phyloP scores from a whole-genome alignment of 2,113 vertebrate genomes.

The Engystomops pustulosus region DNA sequence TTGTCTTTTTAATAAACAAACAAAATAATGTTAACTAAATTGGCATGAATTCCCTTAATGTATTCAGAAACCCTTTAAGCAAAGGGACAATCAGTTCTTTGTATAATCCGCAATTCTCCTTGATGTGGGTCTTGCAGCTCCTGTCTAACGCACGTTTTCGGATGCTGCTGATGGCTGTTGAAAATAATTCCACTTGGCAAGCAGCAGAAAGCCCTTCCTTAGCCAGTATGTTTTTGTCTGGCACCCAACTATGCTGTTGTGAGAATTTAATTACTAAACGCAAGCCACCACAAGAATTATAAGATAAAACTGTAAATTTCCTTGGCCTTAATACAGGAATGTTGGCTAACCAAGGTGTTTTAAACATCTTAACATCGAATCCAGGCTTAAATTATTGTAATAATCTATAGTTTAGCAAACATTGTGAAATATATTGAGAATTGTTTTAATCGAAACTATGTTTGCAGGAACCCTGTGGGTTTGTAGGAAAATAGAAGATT shows the following conservation, averaged over 20 bases:
- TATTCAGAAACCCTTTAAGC: neutral
- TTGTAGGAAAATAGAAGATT: slow-evolving; percentile 15
- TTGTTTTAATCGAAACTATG: slow-evolving; percentile 26
- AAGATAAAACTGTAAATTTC: slow-evolving; percentile 58
- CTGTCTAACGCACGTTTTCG: slow-evolving; percentile 61
- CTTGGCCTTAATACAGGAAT: slow-evolving; percentile 58
- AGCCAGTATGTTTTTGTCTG: slow-evolving; percentile 69
- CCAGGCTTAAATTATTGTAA: slow-evolving; percentile 3
- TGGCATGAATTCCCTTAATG: slow-evolving; percentile 24
- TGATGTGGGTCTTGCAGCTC: slow-evolving; percentile 66
- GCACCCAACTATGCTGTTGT: slow-evolving; percentile 64
- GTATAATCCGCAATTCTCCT: slow-evolving; percentile 61
- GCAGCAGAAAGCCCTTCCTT: slow-evolving; percentile 62
- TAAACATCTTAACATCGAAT: slow-evolving; percentile 18
- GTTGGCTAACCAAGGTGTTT: slow-evolving; percentile 21
- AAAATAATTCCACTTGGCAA: slow-evolving; percentile 68
- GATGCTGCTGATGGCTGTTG: slow-evolving; percentile 68
- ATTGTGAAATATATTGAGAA: slow-evolving; percentile 19
- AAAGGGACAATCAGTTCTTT: slow-evolving; percentile 44
- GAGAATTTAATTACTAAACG: slow-evolving; percentile 70
- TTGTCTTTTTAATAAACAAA: slow-evolving; percentile 38
- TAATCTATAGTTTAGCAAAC: slow-evolving; percentile 31
- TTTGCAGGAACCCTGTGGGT: slow-evolving; percentile 9
- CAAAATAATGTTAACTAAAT: slow-evolving; percentile 26
- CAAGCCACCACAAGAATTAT: slow-evolving; percentile 65